A percentile compares a stretch with the other conserved stretches of the same genome.
These are phyloP conservation scores for Prionchulus punctatus DNA, from an alignment of 2,888 invertebrate species.

Conservation along the genomic window DNA sequence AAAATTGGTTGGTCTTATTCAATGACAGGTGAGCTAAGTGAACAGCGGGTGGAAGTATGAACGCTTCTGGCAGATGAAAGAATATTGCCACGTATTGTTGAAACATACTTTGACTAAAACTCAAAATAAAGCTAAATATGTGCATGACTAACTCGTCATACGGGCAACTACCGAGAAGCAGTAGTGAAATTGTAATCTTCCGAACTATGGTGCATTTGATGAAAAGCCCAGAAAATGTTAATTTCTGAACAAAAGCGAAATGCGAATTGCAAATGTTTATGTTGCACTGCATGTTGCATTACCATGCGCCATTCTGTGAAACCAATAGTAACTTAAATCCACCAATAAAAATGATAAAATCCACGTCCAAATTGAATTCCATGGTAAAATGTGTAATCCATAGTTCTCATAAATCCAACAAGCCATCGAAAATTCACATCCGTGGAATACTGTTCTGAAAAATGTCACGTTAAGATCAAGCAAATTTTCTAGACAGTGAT, in stretches of 20 bases:
- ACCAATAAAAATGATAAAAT: constrained; percentile 59
- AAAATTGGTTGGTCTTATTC: constrained; percentile 75
- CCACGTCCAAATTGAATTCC: constrained; percentile 65
- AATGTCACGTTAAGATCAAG: no score
- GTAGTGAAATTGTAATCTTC: constrained; percentile 74
- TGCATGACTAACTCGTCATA: no score
- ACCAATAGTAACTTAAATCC: constrained; percentile 77
- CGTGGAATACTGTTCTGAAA: neutral
- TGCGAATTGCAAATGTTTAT: no score
- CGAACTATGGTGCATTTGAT: constrained; percentile 76
- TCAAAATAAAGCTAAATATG: no score
- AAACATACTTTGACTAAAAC: constrained; percentile 8
- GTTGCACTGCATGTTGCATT: no score
- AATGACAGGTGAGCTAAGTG: constrained; percentile 71
- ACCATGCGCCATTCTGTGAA: constrained; percentile 77
- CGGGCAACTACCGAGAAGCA: constrained; percentile 66
- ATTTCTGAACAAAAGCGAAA: no score
- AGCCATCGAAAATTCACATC: constrained; percentile 26
- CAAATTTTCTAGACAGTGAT: no score
- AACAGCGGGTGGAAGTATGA: constrained; percentile 53
- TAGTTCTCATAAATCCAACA: constrained; percentile 57
- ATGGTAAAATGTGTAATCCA: constrained; percentile 52
- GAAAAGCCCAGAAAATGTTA: constrained; percentile 70
- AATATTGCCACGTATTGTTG: constrained; percentile 14
- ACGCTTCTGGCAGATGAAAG: constrained; percentile 42